Base-by-base conservation (phyloP, 1,140 invertebrate species). In the Scaptomyza hsui region DNA sequence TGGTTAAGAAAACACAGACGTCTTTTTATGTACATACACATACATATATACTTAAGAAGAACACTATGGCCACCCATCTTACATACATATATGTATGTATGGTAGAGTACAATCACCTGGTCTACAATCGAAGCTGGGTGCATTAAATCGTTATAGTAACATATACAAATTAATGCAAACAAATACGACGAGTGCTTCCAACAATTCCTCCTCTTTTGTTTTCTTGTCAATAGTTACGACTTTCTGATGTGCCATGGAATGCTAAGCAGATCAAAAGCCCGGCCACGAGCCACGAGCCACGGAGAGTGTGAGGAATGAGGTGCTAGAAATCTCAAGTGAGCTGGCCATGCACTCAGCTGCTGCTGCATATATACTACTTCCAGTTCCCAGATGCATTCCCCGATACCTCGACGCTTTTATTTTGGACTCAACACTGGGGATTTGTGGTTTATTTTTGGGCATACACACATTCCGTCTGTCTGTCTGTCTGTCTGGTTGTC, bases 111-210 rank as follows among this genome's bases (percentile, higher is more conserved):
- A 83, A 76, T 83, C 80, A 83, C 81, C 80, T 83, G 77, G 80
- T 16, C 41, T 32, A 35, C 45, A 44, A 57, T 65, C 44, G 63
- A 26, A 19, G 37, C 49, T 21, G 67, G 65, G 76, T 55, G 82
- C 82, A 85, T 85, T 85, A 80, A 85, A 85, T 85, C 73, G 73
- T 77, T 86, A 86, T 74, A 60, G 77, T 76, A 85, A 85, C 82
- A 88, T 85, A 85, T 85, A 85, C 81, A 85, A 85, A 85, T 85
- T 73, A 88, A 85, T 85, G 82, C 81, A 85, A 85, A 85, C 81
- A 85, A 85, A 85, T 86, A 81, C 80, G 73, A 32, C 21, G 59
- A 74, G 41, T 70, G 64, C 53, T 37, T 45, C 35, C 49, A 51
- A 18, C 26, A 37, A 67, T 53, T 49, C 44, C 39, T 47, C 7